A percentile compares a stretch with the other conserved stretches of the same genome.
phyloP scores from a whole-genome alignment of 2,888 invertebrate species.

The Latrodectus elegans region DNA sequence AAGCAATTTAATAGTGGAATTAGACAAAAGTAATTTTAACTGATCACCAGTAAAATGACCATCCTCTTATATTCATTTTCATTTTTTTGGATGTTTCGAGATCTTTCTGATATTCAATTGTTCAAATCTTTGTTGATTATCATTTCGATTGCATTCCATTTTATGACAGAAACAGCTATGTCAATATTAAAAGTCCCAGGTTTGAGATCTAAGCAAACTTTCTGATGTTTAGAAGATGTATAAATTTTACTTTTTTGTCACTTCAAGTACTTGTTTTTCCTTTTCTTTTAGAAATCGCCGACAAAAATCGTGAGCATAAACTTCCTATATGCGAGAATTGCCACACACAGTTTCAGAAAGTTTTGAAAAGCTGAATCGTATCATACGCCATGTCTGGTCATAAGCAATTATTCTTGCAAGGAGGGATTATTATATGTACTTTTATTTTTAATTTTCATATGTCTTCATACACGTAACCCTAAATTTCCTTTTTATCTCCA shows the following conservation, averaged over 20 bases:
- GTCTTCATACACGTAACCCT: too few relatives aligned
- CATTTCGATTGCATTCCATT: neutral
- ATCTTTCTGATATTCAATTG: too few relatives aligned
- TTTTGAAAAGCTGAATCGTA: neutral
- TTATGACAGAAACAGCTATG: constrained; percentile 5
- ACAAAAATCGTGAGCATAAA: neutral
- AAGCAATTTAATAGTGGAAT: too few relatives aligned
- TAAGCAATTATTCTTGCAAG: neutral
- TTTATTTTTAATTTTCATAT: too few relatives aligned
- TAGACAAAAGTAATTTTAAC: too few relatives aligned
- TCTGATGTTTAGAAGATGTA: neutral
- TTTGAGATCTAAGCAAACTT: constrained; percentile 24
- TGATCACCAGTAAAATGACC: too few relatives aligned
- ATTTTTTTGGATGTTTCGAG: too few relatives aligned
- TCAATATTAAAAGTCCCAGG: constrained; percentile 33
- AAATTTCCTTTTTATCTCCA: too few relatives aligned
- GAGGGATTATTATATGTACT: too few relatives aligned
- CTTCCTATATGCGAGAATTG: neutral
- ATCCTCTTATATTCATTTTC: too few relatives aligned
- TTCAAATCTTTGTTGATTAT: constrained; percentile 9
- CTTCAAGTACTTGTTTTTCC: neutral
- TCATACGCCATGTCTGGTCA: neutral
- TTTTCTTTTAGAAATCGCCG: neutral
- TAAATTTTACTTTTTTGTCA: neutral
- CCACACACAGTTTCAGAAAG: neutral